A percentile compares a stretch with the other conserved stretches of the same genome.
Conservation (phyloP, 2,797 vertebrate genomes). For the Sebastes miniatus region DNA sequence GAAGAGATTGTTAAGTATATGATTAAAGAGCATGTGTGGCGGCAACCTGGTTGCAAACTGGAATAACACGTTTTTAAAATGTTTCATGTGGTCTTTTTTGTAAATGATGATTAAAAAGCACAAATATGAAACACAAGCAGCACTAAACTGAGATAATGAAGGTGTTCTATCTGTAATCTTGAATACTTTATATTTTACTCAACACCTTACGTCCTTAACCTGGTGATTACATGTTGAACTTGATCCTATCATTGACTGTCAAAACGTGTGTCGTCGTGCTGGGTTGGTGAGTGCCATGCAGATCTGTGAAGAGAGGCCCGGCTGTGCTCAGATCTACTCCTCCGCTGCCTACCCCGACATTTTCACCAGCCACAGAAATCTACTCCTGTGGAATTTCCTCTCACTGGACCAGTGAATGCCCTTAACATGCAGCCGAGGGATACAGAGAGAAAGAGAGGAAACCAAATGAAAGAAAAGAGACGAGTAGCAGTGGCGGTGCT, state of each 20-base stretch:
- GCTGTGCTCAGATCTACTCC: conserved; percentile 53
- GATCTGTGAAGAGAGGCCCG: conserved; percentile 36
- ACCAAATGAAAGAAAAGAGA: not conserved
- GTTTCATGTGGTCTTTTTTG: not conserved
- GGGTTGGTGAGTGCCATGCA: not conserved
- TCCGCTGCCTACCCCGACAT: conserved; percentile 63
- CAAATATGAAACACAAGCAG: not conserved
- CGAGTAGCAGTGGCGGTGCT: not conserved
- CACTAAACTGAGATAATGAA: not conserved
- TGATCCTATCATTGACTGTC: not conserved
- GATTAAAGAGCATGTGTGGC: not conserved
- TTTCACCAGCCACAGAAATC: conserved; percentile 77
- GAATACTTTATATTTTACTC: not conserved
- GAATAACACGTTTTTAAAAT: not conserved
- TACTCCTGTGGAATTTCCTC: conserved; percentile 78
- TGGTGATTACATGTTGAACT: not conserved
- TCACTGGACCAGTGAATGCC: conserved; percentile 58
- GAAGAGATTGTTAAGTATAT: not conserved
- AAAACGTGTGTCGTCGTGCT: not conserved
- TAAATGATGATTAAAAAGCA: not conserved
- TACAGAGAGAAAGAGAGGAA: conserved; percentile 12
- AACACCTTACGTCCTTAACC: not conserved
- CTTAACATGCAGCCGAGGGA: conserved; percentile 41
- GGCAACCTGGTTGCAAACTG: not conserved
- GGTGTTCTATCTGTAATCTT: not conserved